Evolutionary conservation across 2,113 vertebrate genomes (phyloP).

Genomic region (Plecturocebus donacophilus): DNA sequence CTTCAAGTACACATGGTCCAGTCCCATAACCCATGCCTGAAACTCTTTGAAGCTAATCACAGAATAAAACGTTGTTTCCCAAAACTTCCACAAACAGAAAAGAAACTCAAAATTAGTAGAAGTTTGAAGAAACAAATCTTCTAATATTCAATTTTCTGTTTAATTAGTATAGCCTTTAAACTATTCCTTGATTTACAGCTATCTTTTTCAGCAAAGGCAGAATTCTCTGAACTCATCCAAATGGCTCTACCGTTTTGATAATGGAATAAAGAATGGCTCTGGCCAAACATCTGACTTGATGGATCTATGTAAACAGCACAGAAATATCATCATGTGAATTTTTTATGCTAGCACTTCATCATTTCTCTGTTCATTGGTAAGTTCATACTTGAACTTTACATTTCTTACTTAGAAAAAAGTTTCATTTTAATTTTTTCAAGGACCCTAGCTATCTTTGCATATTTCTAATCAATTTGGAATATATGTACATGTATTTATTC

Average conservation of each 20-base stretch:
- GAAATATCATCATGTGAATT: rapidly evolving
- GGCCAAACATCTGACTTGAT: background rate
- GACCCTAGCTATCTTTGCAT: background rate
- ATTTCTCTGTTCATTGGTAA: background rate
- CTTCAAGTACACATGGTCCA: background rate
- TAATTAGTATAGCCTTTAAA: background rate
- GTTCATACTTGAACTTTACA: background rate
- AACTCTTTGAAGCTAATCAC: background rate
- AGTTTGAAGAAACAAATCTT: background rate
- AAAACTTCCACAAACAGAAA: background rate
- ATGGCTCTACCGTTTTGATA: background rate
- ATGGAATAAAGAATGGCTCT: background rate
- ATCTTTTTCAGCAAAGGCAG: background rate
- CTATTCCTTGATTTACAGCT: background rate
- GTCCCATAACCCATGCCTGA: background rate
- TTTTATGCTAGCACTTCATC: rapidly evolving
- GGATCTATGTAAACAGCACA: rapidly evolving
- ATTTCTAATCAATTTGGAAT: background rate
- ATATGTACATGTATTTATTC: background rate
- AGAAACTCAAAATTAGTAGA: background rate
- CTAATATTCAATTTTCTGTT: background rate
- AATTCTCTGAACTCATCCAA: background rate
- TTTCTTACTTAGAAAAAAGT: background rate
- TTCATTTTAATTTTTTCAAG: background rate
- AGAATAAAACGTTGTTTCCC: background rate